phyloP scores from a whole-genome alignment of 2,888 invertebrate genomes.

The Pantelozetes paolii region DNA sequence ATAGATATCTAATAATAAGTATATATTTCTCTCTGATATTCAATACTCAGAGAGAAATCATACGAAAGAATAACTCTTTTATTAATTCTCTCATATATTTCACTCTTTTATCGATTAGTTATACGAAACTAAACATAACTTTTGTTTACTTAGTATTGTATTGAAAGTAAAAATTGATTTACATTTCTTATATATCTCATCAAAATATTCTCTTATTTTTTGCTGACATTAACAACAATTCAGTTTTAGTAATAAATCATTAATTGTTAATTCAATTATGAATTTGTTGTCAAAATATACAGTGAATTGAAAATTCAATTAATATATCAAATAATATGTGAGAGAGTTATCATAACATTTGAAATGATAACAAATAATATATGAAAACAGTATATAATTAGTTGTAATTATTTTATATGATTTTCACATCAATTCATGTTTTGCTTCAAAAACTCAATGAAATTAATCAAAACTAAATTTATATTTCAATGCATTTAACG shows the following conservation, averaged over 20 bases:
- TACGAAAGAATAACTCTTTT: conserved; percentile 16
- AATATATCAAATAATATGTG: background rate
- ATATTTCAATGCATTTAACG: too few species aligned
- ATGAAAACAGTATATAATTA: background rate
- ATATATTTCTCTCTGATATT: background rate
- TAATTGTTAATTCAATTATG: too few species aligned
- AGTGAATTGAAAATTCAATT: background rate
- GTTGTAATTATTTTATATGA: background rate
- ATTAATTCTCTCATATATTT: conserved; percentile 10
- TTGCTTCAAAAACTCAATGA: too few species aligned
- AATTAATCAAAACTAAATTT: too few species aligned
- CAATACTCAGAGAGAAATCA: background rate
- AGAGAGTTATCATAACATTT: background rate
- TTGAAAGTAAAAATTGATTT: too few species aligned
- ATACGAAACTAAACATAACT: too few species aligned
- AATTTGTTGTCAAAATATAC: too few species aligned
- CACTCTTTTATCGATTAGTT: background rate
- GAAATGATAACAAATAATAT: background rate
- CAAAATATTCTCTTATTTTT: too few species aligned
- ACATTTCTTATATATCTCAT: too few species aligned
- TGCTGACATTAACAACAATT: too few species aligned
- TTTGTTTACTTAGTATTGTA: too few species aligned
- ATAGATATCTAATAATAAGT: conserved; percentile 10
- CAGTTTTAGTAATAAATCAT: too few species aligned
- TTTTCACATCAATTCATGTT: conserved; percentile 6